Evolutionary conservation across 2,113 vertebrate genomes (phyloP).

Genomic region (Pelecanus crispus): DNA sequence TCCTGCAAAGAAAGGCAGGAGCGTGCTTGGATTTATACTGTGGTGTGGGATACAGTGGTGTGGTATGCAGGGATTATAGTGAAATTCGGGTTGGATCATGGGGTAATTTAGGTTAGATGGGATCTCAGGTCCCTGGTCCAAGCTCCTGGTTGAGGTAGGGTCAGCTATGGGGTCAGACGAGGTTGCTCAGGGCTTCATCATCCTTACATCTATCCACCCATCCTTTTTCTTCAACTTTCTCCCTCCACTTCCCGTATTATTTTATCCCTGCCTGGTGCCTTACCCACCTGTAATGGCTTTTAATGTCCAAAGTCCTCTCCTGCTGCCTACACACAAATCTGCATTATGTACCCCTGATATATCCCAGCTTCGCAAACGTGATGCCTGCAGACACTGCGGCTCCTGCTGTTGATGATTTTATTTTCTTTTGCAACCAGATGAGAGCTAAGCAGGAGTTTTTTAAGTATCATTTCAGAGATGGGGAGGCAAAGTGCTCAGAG

Average conservation of each 20-base stretch:
- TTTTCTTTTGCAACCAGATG: background rate
- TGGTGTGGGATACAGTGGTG: background rate
- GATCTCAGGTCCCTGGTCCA: background rate
- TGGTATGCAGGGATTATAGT: rapidly evolving
- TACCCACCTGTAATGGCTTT: background rate
- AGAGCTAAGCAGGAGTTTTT: background rate
- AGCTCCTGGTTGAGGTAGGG: background rate
- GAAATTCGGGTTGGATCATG: background rate
- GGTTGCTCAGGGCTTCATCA: background rate
- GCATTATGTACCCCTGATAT: background rate
- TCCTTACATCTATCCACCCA: background rate
- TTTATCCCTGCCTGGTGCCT: background rate
- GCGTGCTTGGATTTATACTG: rapidly evolving
- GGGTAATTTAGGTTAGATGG: background rate
- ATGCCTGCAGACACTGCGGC: rapidly evolving
- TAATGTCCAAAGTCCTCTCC: background rate
- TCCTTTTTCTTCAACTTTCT: background rate
- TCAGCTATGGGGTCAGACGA: background rate
- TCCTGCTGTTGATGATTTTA: background rate
- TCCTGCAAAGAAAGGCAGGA: background rate
- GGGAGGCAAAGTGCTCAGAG: background rate
- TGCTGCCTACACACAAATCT: rapidly evolving
- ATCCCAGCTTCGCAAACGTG: background rate
- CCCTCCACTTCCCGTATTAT: background rate
- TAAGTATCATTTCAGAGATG: background rate